phyloP scores from a whole-genome alignment of 2,113 vertebrate species.

The Phainopepla nitens region DNA sequence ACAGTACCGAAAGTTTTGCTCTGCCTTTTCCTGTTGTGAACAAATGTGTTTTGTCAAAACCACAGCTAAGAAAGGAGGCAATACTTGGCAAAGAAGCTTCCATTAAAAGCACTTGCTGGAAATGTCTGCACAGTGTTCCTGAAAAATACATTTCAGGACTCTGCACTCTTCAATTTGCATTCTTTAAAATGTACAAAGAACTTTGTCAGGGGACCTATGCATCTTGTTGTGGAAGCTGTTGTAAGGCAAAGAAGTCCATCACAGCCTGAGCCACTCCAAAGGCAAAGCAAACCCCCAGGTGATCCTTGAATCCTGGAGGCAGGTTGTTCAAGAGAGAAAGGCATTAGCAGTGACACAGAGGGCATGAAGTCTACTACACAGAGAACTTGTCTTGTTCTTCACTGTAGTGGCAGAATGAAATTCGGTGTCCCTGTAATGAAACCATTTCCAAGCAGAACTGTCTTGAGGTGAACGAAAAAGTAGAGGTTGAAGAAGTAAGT shows the following conservation, averaged over 20 bases:
- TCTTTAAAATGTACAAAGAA: not conserved
- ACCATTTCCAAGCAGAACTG: not conserved
- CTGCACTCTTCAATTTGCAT: not conserved
- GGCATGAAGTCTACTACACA: not conserved
- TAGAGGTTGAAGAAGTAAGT: not conserved
- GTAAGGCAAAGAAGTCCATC: not conserved
- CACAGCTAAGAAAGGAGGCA: not conserved
- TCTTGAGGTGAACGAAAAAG: not conserved
- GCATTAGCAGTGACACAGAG: not conserved
- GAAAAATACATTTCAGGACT: not conserved
- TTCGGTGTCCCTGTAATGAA: not conserved
- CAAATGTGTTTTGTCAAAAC: conserved; percentile 23
- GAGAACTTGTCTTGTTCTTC: not conserved
- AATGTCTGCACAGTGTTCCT: conserved; percentile 10
- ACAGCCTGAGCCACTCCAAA: not conserved
- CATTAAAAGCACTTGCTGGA: conserved; percentile 45
- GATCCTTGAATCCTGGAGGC: not conserved
- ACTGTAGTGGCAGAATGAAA: not conserved
- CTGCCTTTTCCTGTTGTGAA: not conserved
- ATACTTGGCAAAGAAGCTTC: conserved; percentile 17
- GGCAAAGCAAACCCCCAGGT: not conserved
- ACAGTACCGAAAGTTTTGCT: not conserved
- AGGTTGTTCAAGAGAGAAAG: not conserved
- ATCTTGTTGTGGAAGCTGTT: not conserved
- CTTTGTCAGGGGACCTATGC: not conserved